phyloP scores from a whole-genome alignment of 2,888 invertebrate genomes.

The Phaonia tiefii region DNA sequence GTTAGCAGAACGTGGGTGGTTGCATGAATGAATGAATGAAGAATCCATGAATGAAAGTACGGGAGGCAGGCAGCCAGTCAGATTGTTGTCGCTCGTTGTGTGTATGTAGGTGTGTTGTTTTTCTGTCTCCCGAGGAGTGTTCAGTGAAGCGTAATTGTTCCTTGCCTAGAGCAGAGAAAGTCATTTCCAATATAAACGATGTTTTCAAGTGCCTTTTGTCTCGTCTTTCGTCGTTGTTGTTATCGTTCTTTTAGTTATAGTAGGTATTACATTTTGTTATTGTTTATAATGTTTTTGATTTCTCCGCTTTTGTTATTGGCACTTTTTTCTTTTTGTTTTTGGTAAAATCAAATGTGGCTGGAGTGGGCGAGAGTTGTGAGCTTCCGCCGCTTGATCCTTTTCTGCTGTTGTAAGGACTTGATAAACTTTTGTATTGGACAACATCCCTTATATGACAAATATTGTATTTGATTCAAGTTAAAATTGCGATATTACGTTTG shows the following conservation, averaged over 20 bases:
- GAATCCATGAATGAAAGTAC: too few species aligned
- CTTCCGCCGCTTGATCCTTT: not conserved
- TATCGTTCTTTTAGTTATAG: slow-evolving; percentile 9
- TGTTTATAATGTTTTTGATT: slow-evolving; percentile 49
- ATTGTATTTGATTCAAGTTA: not conserved
- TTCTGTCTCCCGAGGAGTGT: not conserved
- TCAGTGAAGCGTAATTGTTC: slow-evolving; percentile 25
- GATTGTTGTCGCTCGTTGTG: not conserved
- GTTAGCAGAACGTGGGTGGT: not conserved
- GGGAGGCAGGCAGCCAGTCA: too few species aligned
- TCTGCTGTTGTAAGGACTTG: not conserved
- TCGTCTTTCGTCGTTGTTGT: not conserved
- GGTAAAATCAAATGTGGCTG: not conserved
- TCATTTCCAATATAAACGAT: slow-evolving; percentile 32
- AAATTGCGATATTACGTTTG: slow-evolving; percentile 11
- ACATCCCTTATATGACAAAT: slow-evolving; percentile 39
- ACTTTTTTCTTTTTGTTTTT: too few species aligned
- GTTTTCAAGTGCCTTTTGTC: slow-evolving; percentile 5
- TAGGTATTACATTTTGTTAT: slow-evolving; percentile 49
- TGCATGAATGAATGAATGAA: slow-evolving; percentile 1
- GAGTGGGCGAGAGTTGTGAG: not conserved
- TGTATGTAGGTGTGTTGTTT: not conserved
- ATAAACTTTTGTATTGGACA: slow-evolving; percentile 1
- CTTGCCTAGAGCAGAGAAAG: not conserved
- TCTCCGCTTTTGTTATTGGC: slow-evolving; percentile 17